phyloP scores from a whole-genome alignment of 2,113 vertebrate species.

The Oophaga pumilio region DNA sequence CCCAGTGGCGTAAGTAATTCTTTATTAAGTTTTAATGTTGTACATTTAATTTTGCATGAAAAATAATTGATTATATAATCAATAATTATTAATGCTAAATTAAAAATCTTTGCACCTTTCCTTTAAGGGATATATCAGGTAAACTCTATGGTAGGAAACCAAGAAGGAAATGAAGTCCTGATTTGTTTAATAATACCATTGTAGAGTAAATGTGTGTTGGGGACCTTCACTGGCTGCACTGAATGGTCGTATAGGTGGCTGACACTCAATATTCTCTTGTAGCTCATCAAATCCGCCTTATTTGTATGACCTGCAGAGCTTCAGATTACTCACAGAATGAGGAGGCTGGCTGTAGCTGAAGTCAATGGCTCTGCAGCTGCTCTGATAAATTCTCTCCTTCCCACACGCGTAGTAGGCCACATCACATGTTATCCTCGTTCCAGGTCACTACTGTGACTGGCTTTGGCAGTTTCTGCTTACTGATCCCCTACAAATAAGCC shows the following conservation, averaged over 20 bases:
- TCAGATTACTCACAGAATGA: constrained; percentile 40
- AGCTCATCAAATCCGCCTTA: constrained; percentile 32
- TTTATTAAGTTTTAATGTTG: no score
- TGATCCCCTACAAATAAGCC: background rate
- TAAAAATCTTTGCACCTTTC: no score
- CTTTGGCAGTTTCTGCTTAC: constrained; percentile 16
- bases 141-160: background rate
- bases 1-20: no score
- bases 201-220: background rate
- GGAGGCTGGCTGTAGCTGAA: constrained; percentile 31
- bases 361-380: constrained; percentile 48
- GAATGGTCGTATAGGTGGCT: constrained; percentile 31
- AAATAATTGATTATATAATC: no score
- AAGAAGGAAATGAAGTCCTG: background rate
- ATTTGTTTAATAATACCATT: background rate
- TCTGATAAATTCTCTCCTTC: constrained; percentile 49
- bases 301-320: constrained; percentile 54
- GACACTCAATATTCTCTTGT: constrained; percentile 21
- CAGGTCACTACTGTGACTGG: constrained; percentile 37
- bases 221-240: background rate
- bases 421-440: constrained; percentile 37
- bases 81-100: no score
- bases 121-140: background rate
- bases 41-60: no score
- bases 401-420: constrained; percentile 12